Conservation (phyloP, 2,113 vertebrate species). For the Vulpes lagopus region DNA sequence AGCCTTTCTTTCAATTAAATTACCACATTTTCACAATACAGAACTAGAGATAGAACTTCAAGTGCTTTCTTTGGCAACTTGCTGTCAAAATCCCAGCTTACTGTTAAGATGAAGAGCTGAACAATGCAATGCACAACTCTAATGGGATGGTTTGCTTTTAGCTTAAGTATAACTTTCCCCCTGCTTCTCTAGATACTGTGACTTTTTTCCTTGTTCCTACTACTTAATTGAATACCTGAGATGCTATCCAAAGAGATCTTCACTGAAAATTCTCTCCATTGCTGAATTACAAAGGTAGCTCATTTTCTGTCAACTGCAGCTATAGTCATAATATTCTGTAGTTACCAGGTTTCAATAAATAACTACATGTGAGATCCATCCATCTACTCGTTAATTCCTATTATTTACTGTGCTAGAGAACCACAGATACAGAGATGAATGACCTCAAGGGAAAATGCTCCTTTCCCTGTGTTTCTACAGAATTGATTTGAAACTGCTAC, state of each 20-base stretch:
- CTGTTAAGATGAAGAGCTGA: background rate
- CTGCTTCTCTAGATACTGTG: background rate
- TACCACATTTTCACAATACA: slow-evolving; percentile 3
- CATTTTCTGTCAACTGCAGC: background rate
- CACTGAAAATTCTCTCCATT: slow-evolving; percentile 8
- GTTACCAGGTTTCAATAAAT: slow-evolving; percentile 49
- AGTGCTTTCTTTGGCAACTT: slow-evolving; percentile 30
- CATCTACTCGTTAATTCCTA: background rate
- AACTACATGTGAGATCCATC: background rate
- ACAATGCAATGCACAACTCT: background rate
- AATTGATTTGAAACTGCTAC: background rate
- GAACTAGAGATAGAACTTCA: background rate
- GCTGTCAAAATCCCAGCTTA: slow-evolving; percentile 43
- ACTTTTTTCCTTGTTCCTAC: background rate
- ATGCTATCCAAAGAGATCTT: slow-evolving; percentile 8
- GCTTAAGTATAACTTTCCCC: background rate
- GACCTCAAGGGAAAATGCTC: background rate
- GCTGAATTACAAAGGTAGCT: slow-evolving; percentile 19
- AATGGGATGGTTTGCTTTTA: background rate
- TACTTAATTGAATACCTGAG: background rate
- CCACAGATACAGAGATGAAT: background rate
- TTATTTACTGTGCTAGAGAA: background rate
- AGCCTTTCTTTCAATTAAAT: slow-evolving; percentile 54
- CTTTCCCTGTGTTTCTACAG: background rate
- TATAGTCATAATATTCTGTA: background rate